Conservation (phyloP, 1,140 invertebrate species). For the Phocides pigmalion region DNA sequence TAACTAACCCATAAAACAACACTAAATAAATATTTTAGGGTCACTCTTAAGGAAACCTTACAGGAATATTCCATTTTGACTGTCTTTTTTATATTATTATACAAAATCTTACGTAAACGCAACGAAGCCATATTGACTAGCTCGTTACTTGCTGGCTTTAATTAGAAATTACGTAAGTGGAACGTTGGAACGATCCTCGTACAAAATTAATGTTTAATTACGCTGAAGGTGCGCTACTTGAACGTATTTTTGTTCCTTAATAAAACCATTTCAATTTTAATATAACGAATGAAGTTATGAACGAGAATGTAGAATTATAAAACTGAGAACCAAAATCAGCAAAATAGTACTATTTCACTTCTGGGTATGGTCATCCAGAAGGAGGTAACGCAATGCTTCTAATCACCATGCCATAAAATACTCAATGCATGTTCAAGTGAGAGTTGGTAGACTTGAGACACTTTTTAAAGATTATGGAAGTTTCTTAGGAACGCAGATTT, state of each 20-base stretch:
- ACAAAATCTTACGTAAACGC: not conserved
- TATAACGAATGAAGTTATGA: slow-evolving; percentile 15
- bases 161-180: slow-evolving; percentile 35
- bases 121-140: slow-evolving; percentile 23
- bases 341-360: no score
- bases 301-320: not conserved
- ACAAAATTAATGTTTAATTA: slow-evolving; percentile 32
- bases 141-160: slow-evolving; percentile 3
- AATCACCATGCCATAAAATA: no score
- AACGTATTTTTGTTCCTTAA: slow-evolving; percentile 22
- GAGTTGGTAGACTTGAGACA: no score
- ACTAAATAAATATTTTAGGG: no score
- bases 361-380: no score
- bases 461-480: not conserved
- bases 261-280: slow-evolving; percentile 18
- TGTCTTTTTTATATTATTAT: not conserved
- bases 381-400: no score
- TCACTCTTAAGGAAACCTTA: no score
- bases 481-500: slow-evolving; percentile 21
- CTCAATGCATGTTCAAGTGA: no score
- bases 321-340: no score
- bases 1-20: no score
- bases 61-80: not conserved
- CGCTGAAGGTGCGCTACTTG: slow-evolving; percentile 14
- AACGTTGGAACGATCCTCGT: slow-evolving; percentile 29